Evolutionary conservation across 2,113 vertebrate species (phyloP), one percentile per base, ranked within the genome.

Genomic region (Tetrax tetrax): DNA sequence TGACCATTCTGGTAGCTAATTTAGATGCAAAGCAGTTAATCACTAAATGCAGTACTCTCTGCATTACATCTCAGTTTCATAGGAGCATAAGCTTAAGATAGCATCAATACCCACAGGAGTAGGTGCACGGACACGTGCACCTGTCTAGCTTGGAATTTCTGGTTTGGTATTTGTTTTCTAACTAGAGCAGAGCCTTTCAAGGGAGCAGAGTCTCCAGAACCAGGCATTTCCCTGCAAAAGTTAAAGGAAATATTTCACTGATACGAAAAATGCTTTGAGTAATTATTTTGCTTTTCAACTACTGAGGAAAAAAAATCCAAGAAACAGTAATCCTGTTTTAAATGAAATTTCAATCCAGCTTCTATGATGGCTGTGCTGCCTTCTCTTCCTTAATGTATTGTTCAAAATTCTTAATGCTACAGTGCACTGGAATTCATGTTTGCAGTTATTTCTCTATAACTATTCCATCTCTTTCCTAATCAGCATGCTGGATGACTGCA

Each of bases 401-500:
- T 66, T 93, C 53, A 84, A 70, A 89, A 89, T 89, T 86, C 50
- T 89, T 65, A 80, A 88, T 92, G 68, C 50, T 83, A 69, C 64
- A 79, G 7, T 87, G 74, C 85, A 72, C 38, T 20, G 4, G 56
- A 93, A 95, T 90, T 91, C 31, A 35, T 61, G 60, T 96, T 95
- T 91, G 77, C 75, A 87, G 69, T 84, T 54, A 81, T 78, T 93
- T 78, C 60, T 91, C 75, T 96, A 4, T 45, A 96, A 68, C 61
- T 86, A 75, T 68, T 96, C 71, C 68, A 72, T 87, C 61, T 87
- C 82, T 87, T 88, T 75, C 70, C 57, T 96, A 92, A 95, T 97
- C 93, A 84, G 94, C 90, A 95, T 94, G 89, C 89, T 91, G 87
- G 50, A 93, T 83, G 80, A 57, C 74, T 95, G 60, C 88, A 75